phyloP scores from a whole-genome alignment of 2,113 vertebrate genomes.

The Chauna torquata region DNA sequence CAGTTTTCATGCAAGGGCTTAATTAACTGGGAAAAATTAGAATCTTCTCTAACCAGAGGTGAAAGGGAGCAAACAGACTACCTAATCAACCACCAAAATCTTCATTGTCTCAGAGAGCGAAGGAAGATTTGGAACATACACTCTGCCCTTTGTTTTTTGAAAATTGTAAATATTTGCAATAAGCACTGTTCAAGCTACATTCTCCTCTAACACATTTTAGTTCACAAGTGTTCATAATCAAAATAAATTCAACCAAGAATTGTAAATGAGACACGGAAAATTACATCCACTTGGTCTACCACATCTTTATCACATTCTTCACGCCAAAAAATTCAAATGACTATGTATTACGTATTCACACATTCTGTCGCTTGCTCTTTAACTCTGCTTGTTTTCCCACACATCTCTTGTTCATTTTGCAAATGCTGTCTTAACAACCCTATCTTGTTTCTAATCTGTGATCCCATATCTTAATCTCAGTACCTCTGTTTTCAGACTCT shows the following conservation, averaged over 20 bases:
- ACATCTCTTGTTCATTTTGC: constrained; percentile 38
- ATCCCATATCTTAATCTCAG: background rate
- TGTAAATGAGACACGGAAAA: constrained; percentile 15
- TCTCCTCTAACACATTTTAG: background rate
- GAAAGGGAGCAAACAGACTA: background rate
- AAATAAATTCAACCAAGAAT: constrained; percentile 9
- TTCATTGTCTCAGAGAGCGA: background rate
- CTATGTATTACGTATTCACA: constrained; percentile 40
- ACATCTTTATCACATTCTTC: constrained; percentile 23
- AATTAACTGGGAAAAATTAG: constrained; percentile 1
- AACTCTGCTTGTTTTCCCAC: constrained; percentile 47
- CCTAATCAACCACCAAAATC: background rate
- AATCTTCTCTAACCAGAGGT: background rate
- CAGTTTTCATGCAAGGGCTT: background rate
- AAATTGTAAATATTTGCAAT: background rate
- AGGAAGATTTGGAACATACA: background rate
- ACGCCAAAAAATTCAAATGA: constrained; percentile 33
- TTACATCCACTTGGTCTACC: constrained; percentile 16
- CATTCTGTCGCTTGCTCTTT: constrained; percentile 43
- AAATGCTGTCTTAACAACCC: background rate
- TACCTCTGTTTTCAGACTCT: background rate
- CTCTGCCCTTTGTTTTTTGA: background rate
- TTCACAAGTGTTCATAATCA: background rate
- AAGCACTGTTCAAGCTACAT: background rate
- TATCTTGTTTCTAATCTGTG: background rate